Evolutionary conservation across 2,113 vertebrate genomes (phyloP), one percentile per base, ranked within the genome.

Genomic region (Tichodroma muraria): DNA sequence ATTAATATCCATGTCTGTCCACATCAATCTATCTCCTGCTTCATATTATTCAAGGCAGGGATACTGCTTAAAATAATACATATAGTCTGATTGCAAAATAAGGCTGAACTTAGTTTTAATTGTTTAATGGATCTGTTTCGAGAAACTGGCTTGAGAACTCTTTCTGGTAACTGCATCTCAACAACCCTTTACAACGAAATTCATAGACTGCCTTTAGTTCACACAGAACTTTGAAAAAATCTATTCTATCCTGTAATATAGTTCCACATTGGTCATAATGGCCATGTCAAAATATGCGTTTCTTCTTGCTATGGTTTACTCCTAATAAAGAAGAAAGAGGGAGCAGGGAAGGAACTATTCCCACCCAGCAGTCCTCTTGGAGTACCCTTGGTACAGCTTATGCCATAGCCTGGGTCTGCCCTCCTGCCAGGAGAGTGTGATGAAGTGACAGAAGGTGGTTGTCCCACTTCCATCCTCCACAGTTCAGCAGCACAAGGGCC

Each of bases 1-100:
- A 56, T 63, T 93, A 92, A 82, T 87, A 92, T 45, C 66, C 27
- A 6, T 65, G 19, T 71, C 64, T 86, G n/a, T 53, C 76, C 61
- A 65, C 61, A 61, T 31, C 33, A 45, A 47, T 61, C 35, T 83
- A 10, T 53, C 53, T 84, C 37, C 61, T 81, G 15, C 37, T 85
- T 89, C 78, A 28, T 57, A 71, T 61, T 81, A 50, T 92, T 82
- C 75, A 81, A 85, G 25, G 7, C 3, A 2, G 30, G 23, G 35
- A 50, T 65, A 50, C 6, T 87, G 33, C 59, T 82, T 76, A 65
- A 93, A 75, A 85, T 49, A 75, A 57, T 69, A 80, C 42, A 38
- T 60, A 22, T 3, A 70, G 5, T 44, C 33, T 64, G 57, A 81
- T 30, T 81, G 53, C 16, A 82, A 40, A 78, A 20, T 66, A 64